A percentile compares a stretch with the other conserved stretches of the same genome.
Conservation (phyloP, 2,113 vertebrate genomes). For the Scalopus aquaticus region DNA sequence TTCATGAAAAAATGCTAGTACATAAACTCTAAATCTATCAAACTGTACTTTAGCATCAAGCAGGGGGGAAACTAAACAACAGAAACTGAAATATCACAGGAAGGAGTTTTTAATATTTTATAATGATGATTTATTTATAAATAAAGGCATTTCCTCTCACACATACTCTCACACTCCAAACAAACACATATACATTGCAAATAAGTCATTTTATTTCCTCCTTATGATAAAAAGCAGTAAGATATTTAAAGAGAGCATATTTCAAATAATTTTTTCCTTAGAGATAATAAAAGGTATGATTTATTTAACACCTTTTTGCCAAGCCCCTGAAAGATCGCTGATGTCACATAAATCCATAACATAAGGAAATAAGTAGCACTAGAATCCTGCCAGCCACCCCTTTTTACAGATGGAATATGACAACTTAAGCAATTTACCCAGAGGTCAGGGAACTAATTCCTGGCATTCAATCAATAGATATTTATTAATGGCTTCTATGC, state of each 20-base stretch:
- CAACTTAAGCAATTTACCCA: slow-evolving; percentile 75
- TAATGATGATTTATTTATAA: slow-evolving; percentile 65
- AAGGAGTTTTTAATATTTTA: slow-evolving; percentile 63
- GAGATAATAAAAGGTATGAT: slow-evolving; percentile 67
- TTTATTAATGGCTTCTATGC: slow-evolving; percentile 66
- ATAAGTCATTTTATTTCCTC: slow-evolving; percentile 47
- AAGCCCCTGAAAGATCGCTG: slow-evolving; percentile 59
- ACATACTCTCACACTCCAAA: background rate
- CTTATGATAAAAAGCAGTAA: slow-evolving; percentile 17
- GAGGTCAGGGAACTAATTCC: slow-evolving; percentile 71
- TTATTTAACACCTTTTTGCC: slow-evolving; percentile 71
- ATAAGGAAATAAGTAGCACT: slow-evolving; percentile 53
- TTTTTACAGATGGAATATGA: slow-evolving; percentile 66
- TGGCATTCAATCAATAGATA: slow-evolving; percentile 76
- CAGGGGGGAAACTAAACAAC: background rate
- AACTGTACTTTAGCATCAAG: background rate
- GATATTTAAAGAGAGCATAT: slow-evolving; percentile 40
- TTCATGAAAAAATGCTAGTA: slow-evolving; percentile 42
- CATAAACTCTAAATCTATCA: background rate
- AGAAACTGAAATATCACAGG: slow-evolving; percentile 39
- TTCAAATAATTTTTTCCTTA: slow-evolving; percentile 55
- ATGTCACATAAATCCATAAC: slow-evolving; percentile 69
- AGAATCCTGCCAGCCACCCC: slow-evolving; percentile 38
- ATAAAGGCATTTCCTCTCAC: slow-evolving; percentile 37
- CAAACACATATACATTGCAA: slow-evolving; percentile 1